A percentile compares a stretch with the other conserved stretches of the same genome.
Evolutionary conservation across 1,140 invertebrate genomes (phyloP).

Genomic region (Nasonia vitripennis): DNA sequence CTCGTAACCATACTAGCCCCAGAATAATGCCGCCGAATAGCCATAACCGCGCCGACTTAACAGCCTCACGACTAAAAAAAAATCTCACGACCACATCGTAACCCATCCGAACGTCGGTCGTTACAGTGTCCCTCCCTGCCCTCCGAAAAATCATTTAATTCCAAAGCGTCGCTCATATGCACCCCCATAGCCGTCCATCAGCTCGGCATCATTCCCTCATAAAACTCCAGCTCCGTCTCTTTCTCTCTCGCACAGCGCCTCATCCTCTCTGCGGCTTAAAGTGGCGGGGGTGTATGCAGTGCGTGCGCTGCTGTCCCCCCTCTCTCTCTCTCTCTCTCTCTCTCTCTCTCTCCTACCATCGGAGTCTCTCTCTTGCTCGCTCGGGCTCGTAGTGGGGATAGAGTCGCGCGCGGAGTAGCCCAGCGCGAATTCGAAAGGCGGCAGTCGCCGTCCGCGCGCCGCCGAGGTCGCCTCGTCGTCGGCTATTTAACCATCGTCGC

Average conservation of each 20-base stretch:
- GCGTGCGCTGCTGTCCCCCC: background rate
- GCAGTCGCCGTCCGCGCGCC: conserved; percentile 72
- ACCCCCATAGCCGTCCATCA: background rate
- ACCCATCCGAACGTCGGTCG: background rate
- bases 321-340: background rate
- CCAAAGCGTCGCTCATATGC: background rate
- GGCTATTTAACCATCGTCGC: background rate
- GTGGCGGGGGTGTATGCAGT: background rate
- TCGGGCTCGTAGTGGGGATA: background rate
- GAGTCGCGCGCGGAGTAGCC: conserved; percentile 17
- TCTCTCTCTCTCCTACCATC: background rate
- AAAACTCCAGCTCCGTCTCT: background rate
- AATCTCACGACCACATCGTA: background rate
- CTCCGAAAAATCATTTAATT: background rate
- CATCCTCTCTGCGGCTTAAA: background rate
- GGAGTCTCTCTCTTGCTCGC: background rate
- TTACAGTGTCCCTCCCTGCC: background rate
- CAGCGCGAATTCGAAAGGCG: conserved; percentile 66
- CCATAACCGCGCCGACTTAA: no score
- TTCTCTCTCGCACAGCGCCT: background rate
- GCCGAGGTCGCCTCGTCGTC: conserved; percentile 52
- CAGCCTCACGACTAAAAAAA: no score
- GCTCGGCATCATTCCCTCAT: background rate
- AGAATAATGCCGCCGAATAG: no score
- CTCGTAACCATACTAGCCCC: no score